Percentiles rank a stretch among this genome's conserved stretches.
phyloP scores from a whole-genome alignment of 2,113 vertebrate genomes.

The Oncorhynchus nerka region DNA sequence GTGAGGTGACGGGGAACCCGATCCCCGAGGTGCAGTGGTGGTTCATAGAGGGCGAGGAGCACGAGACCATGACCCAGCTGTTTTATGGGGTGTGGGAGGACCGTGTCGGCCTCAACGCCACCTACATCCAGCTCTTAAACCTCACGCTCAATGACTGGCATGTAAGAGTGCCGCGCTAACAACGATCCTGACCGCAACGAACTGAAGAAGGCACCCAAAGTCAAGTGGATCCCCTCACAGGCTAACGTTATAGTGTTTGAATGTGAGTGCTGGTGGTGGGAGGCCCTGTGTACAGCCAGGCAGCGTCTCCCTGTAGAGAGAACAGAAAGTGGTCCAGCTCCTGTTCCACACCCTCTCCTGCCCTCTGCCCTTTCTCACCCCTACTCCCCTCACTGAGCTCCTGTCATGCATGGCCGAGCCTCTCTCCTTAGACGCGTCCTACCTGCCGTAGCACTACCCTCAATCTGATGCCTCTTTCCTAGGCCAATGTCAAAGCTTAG shows the following conservation, averaged over 20 bases:
- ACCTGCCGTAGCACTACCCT: conserved; percentile 16
- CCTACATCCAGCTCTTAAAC: conserved; percentile 81
- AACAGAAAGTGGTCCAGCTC: conserved; percentile 55
- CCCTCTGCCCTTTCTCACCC: conserved; percentile 44
- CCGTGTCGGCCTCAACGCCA: conserved; percentile 83
- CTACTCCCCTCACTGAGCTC: conserved; percentile 36
- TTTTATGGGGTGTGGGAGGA: conserved; percentile 84
- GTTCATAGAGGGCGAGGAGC: conserved; percentile 80
- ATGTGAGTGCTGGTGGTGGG: conserved; percentile 75
- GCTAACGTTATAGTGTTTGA: conserved; percentile 91
- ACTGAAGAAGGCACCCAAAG: conserved; percentile 86
- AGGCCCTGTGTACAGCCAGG: not conserved
- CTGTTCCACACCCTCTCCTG: conserved; percentile 52
- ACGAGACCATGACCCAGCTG: conserved; percentile 79
- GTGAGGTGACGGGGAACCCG: conserved; percentile 85
- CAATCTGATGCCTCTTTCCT: conserved; percentile 49
- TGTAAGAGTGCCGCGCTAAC: conserved; percentile 92
- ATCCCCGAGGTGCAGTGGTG: conserved; percentile 93
- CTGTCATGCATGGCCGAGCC: conserved; percentile 12
- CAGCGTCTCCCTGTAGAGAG: conserved; percentile 49
- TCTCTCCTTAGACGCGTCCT: conserved; percentile 14
- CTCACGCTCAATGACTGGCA: conserved; percentile 83
- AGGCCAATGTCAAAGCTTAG: not conserved
- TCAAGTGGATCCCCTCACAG: conserved; percentile 96
- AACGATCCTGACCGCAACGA: conserved; percentile 93